Evolutionary conservation across 2,888 invertebrate genomes (phyloP).

Genomic region (Melieria omissa): DNA sequence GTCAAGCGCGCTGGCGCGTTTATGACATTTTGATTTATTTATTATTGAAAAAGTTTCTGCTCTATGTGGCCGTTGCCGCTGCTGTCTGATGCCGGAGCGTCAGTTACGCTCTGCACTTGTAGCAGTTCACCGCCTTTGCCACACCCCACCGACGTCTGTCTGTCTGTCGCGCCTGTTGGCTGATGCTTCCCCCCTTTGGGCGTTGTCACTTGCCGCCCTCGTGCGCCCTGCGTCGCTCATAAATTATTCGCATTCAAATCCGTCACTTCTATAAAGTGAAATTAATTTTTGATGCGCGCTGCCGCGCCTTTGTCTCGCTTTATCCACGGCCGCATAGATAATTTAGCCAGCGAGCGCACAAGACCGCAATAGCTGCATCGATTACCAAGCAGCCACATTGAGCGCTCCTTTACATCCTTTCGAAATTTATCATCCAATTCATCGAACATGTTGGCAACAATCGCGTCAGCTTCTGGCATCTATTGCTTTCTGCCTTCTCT

Average conservation of each 20-base stretch:
- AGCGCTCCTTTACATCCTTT: no score
- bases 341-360: slow-evolving; percentile 13
- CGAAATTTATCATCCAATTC: no score
- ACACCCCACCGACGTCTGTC: no score
- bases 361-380: slow-evolving; percentile 24
- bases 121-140: no score
- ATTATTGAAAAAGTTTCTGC: slow-evolving; percentile 33
- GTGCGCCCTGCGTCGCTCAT: slow-evolving; percentile 10
- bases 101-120: no score
- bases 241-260: slow-evolving; percentile 32
- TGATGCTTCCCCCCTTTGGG: no score
- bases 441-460: no score
- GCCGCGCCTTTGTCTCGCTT: not conserved
- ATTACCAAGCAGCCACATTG: slow-evolving; percentile 5
- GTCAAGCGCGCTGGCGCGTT: slow-evolving; percentile 8
- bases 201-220: no score
- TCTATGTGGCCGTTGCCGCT: not conserved
- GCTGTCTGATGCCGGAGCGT: no score
- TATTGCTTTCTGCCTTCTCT: no score
- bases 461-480: no score
- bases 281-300: slow-evolving; percentile 57
- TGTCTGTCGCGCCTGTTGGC: no score
- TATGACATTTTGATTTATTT: slow-evolving; percentile 33
- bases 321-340: slow-evolving; percentile 9
- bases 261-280: slow-evolving; percentile 45